Evolutionary conservation across 1,140 invertebrate genomes (phyloP).

Genomic region (Theocolax elegans): DNA sequence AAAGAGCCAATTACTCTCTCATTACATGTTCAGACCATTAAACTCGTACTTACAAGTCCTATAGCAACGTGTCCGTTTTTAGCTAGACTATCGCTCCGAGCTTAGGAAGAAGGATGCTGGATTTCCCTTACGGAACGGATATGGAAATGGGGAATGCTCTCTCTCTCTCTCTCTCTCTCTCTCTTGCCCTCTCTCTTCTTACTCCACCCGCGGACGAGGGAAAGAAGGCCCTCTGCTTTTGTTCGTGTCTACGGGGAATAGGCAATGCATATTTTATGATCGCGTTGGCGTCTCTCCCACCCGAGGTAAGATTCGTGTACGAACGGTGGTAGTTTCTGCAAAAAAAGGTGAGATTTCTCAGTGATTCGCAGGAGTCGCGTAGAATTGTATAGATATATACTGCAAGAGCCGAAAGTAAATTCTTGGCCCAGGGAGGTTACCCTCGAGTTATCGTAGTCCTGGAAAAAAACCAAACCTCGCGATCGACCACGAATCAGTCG

Average conservation of each 20-base stretch:
- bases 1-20: too few species aligned
- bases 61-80: too few species aligned
- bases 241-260: conserved; percentile 52
- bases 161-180: too few species aligned
- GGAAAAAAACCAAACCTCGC: conserved; percentile 14
- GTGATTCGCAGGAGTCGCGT: conserved; percentile 46
- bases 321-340: too few species aligned
- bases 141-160: conserved; percentile 56
- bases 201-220: conserved; percentile 2
- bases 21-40: too few species aligned
- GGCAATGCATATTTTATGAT: conserved; percentile 63
- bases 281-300: conserved; percentile 45
- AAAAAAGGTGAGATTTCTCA: conserved; percentile 30
- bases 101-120: neutral
- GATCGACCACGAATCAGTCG: conserved; percentile 31
- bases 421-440: neutral
- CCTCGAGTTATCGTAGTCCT: conserved; percentile 12
- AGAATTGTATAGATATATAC: conserved; percentile 9
- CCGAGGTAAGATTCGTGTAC: conserved; percentile 39
- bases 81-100: too few species aligned
- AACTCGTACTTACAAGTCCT: too few species aligned
- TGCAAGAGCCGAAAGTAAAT: conserved; percentile 16
- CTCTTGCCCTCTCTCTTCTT: too few species aligned
- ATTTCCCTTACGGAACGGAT: conserved; percentile 41
- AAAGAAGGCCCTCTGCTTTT: conserved; percentile 49